Evolutionary conservation across 2,797 vertebrate genomes (phyloP).

Genomic region (Pagetopsis macropterus): DNA sequence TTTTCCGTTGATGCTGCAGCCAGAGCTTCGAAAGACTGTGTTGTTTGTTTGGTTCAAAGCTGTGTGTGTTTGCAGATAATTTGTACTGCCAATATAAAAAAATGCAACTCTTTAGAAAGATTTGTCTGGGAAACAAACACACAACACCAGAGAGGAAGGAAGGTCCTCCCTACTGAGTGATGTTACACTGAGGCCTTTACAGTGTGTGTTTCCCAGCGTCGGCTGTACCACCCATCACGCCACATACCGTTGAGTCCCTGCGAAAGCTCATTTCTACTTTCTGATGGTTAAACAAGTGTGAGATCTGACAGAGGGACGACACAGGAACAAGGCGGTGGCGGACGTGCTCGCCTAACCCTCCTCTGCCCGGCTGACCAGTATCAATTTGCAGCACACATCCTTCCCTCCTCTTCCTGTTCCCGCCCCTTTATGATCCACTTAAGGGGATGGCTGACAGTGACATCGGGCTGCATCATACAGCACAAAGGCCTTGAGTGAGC

Average conservation of each 20-base stretch:
- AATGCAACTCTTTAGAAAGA: neutral
- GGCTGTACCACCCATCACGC: conserved; percentile 54
- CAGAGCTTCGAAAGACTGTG: neutral
- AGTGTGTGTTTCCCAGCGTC: conserved; percentile 27
- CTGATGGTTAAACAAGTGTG: conserved; percentile 57
- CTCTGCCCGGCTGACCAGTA: conserved; percentile 27
- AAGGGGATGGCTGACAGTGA: conserved; percentile 36
- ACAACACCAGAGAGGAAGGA: conserved; percentile 1
- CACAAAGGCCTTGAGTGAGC: conserved; percentile 61
- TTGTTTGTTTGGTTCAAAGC: conserved; percentile 10
- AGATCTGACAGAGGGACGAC: conserved; percentile 71
- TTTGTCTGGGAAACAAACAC: conserved; percentile 9
- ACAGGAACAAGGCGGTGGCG: conserved; percentile 48
- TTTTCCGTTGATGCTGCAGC: conserved; percentile 44
- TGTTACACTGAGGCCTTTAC: conserved; percentile 21
- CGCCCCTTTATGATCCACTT: conserved; percentile 4
- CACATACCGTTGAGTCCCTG: conserved; percentile 62
- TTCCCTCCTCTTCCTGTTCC: conserved; percentile 53
- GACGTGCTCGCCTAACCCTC: conserved; percentile 17
- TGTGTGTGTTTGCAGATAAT: neutral
- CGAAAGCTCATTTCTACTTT: conserved; percentile 43
- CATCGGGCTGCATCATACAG: conserved; percentile 37
- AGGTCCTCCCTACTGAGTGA: conserved; percentile 26
- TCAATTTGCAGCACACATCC: conserved; percentile 35
- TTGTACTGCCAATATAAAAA: conserved; percentile 9